phyloP scores from a whole-genome alignment of 2,888 invertebrate species.

The Digitonthophagus gazella region DNA sequence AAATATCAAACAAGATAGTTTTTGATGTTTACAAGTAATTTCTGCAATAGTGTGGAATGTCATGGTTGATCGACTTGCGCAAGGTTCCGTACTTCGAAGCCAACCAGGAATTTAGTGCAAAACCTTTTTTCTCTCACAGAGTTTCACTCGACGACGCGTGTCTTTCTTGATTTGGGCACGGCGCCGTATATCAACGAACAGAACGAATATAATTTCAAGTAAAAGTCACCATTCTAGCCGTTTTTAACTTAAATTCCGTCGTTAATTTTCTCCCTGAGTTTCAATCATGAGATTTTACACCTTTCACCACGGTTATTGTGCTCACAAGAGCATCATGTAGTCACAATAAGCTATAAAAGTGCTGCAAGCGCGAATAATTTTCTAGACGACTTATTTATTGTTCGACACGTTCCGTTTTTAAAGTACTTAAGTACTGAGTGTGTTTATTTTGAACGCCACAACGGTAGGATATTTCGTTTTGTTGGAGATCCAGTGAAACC shows the following conservation, averaged over 20 bases:
- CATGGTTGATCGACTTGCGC: neutral
- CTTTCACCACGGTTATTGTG: neutral
- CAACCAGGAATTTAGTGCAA: neutral
- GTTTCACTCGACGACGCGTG: neutral
- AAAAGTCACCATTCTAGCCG: too few relatives aligned
- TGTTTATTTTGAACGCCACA: too few relatives aligned
- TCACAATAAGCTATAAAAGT: neutral
- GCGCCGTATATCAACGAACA: neutral
- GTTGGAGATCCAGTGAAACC: neutral
- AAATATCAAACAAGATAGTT: too few relatives aligned
- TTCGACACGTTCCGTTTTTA: neutral
- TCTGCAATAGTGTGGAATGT: neutral
- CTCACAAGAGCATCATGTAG: neutral
- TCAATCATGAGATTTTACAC: neutral
- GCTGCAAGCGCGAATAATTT: neutral
- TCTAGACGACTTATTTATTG: neutral
- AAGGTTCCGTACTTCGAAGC: neutral
- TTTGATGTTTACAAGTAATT: too few relatives aligned
- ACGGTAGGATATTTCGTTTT: too few relatives aligned
- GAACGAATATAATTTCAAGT: neutral
- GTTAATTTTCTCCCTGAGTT: neutral
- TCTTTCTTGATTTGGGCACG: neutral
- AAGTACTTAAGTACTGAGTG: neutral
- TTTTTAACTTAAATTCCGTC: neutral
- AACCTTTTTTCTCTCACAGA: neutral